A percentile compares a stretch with the other conserved stretches of the same genome.
Evolutionary conservation across 2,113 vertebrate species (phyloP).

Genomic region (Gulo gulo): DNA sequence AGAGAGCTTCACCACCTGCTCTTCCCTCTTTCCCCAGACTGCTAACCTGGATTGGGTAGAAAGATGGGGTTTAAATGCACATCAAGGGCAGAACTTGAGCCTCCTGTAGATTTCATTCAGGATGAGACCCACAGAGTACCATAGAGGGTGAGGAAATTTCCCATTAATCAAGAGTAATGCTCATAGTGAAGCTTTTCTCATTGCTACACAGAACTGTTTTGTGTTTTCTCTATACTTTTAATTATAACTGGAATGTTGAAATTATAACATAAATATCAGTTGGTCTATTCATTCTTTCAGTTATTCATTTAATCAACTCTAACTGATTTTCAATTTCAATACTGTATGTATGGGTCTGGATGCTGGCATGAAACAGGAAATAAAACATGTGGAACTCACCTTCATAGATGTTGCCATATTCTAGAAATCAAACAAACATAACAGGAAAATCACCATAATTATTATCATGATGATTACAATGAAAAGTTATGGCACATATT

Average conservation of each 20-base stretch:
- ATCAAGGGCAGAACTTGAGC: not conserved
- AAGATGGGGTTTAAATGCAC: not conserved
- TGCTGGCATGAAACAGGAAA: not conserved
- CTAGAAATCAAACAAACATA: not conserved
- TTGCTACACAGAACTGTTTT: not conserved
- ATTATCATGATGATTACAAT: not conserved
- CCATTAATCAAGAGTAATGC: not conserved
- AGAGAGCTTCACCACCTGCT: not conserved
- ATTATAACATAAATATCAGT: not conserved
- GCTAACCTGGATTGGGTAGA: not conserved
- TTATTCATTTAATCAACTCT: not conserved
- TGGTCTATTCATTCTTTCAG: not conserved
- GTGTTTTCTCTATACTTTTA: not conserved
- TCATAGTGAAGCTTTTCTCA: not conserved
- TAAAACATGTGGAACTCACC: fast-evolving
- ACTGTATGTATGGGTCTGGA: not conserved
- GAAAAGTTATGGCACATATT: not conserved
- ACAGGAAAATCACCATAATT: not conserved
- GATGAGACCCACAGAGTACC: not conserved
- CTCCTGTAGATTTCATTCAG: not conserved
- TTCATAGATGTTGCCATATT: not conserved
- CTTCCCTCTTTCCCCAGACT: no score
- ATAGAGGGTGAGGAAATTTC: fast-evolving
- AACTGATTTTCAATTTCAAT: not conserved
- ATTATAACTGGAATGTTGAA: not conserved